These are phyloP conservation scores for Chelon auratus DNA, from an alignment of 2,797 vertebrate genomes.

Conservation along the genomic window DNA sequence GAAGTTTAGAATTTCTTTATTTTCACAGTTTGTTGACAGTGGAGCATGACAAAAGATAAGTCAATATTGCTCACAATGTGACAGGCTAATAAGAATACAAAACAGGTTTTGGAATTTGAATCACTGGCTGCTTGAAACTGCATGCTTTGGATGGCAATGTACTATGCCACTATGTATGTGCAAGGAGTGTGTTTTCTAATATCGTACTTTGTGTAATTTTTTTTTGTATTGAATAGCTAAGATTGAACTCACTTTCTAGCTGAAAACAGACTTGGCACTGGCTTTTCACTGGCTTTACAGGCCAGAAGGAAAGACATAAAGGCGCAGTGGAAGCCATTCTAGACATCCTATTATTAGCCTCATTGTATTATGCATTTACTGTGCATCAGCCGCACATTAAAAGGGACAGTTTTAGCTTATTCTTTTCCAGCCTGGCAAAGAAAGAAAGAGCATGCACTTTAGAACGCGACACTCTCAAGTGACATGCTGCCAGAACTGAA, in stretches of 20 bases:
- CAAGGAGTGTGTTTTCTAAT: conserved; percentile 15
- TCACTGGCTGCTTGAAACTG: conserved; percentile 39
- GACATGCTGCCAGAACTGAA: conserved; percentile 34
- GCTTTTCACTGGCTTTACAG: conserved; percentile 40
- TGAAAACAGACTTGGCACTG: conserved; percentile 35
- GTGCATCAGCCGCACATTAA: conserved; percentile 50
- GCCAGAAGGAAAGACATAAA: conserved; percentile 43
- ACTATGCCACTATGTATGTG: not conserved
- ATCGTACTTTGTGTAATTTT: conserved; percentile 25
- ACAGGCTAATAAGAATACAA: conserved; percentile 55
- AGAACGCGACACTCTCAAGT: conserved; percentile 44
- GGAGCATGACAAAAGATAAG: conserved; percentile 45
- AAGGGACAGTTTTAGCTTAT: conserved; percentile 38
- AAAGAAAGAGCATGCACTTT: conserved; percentile 41
- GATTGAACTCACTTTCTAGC: conserved; percentile 36
- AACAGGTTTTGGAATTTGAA: conserved; percentile 45
- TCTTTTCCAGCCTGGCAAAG: conserved; percentile 36
- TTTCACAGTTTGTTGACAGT: conserved; percentile 45
- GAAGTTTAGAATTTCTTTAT: conserved; percentile 67
- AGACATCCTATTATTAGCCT: conserved; percentile 61
- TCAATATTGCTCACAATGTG: conserved; percentile 50
- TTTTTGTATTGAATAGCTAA: conserved; percentile 13
- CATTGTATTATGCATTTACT: conserved; percentile 51
- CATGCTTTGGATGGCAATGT: conserved; percentile 25
- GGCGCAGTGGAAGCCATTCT: conserved; percentile 29